Evolutionary conservation across 2,797 vertebrate genomes (phyloP), one percentile per base, ranked within the genome.

Genomic region (Bucorvus abyssinicus): DNA sequence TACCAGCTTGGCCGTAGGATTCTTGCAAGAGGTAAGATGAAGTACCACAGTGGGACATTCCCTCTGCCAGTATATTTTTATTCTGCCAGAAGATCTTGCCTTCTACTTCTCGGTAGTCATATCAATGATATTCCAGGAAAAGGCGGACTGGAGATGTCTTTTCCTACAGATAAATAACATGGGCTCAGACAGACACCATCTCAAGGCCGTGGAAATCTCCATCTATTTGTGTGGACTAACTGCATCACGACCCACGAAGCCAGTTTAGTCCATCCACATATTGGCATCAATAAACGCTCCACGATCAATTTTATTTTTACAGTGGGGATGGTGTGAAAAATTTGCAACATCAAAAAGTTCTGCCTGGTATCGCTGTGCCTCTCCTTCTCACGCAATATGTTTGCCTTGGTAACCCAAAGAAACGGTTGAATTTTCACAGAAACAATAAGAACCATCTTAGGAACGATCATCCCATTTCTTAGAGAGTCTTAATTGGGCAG

Each of bases 301-400:
- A 0, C 0, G 24, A 7, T 0, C 11, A 3, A 27, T 42, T 2
- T 45, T 4, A 17, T 23, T 60, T 60, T 20, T 12, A 14, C 49
- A 22, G 1, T 6, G 8, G 0, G 20, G 53, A 21, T 6, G 34
- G 21, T 13, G 47, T 22, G 14, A 26, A 50, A 65, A 30, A 14
- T 2, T 4, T 21, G 10, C 44, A 69, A 0, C 0, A 12, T 2
- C n/a, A 7, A 7, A 8, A 14, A 36, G 21, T 7, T 45, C 56
- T 42, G 32, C 65, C 69, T 14, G 34, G 0, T 14, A 14, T 12
- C 60, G 3, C n/a, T 18, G 34, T 50, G 71, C 38, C 9, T 6
- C 0, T 29, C 15, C 45, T 26, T 3, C n/a, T 14, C 18, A 7
- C 1, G 9, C 30, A 8, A 2, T 4, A 10, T 0, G 14, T 5